These are phyloP conservation scores for Tamias sibiricus DNA, from an alignment of 2,113 vertebrate species.

Conservation along the genomic window DNA sequence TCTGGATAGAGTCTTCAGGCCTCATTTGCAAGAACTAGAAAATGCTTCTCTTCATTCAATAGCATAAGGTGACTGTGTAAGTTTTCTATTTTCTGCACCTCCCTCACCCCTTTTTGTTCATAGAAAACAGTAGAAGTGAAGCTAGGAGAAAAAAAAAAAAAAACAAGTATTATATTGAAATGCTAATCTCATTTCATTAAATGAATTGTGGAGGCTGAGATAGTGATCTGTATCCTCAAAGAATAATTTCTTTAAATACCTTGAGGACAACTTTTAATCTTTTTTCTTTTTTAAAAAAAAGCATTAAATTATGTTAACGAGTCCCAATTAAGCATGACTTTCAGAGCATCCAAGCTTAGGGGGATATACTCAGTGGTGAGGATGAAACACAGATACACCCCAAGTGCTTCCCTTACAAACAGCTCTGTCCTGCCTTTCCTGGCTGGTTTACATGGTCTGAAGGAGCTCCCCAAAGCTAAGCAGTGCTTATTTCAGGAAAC, in stretches of 20 bases:
- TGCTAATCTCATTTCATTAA: conserved; percentile 86
- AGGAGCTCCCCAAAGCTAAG: conserved; percentile 76
- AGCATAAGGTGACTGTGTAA: conserved; percentile 50
- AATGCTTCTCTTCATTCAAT: conserved; percentile 72
- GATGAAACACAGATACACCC: conserved; percentile 69
- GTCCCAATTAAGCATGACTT: conserved; percentile 83
- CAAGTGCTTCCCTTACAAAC: conserved; percentile 64
- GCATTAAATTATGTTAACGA: conserved; percentile 85
- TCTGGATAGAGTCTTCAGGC: conserved; percentile 49
- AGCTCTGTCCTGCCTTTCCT: conserved; percentile 71
- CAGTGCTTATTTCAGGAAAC: conserved; percentile 82
- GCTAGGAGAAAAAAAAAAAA: background rate
- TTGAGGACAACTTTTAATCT: conserved; percentile 83
- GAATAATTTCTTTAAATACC: conserved; percentile 87
- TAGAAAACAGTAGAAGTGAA: conserved; percentile 53
- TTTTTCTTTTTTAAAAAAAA: conserved; percentile 82
- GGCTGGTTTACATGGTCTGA: conserved; percentile 71
- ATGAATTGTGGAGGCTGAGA: conserved; percentile 84
- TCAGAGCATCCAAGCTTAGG: conserved; percentile 82
- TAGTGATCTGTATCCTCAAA: conserved; percentile 82
- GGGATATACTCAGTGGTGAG: conserved; percentile 76
- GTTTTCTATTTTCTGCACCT: conserved; percentile 71
- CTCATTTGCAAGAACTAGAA: conserved; percentile 74
- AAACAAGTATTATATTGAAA: conserved; percentile 81
- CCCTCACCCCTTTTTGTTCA: conserved; percentile 42